Evolutionary conservation across 2,797 vertebrate genomes (phyloP).

Genomic region (Adelosebastes latens): DNA sequence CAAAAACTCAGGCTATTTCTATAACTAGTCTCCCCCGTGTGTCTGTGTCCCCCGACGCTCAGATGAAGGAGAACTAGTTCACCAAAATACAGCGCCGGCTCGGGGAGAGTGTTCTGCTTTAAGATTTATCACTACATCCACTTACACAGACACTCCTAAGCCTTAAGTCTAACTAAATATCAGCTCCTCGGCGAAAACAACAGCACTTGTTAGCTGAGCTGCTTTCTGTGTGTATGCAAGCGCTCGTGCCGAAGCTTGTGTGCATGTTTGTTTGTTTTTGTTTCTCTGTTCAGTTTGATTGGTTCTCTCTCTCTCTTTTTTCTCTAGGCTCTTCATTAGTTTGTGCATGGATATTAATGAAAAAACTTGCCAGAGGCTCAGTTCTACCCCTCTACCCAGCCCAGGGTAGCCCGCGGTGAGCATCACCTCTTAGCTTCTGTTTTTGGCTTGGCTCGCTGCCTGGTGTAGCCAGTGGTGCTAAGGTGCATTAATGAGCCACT

Average conservation of each 20-base stretch:
- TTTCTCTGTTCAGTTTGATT: constrained; percentile 20
- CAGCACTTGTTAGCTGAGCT: constrained; percentile 21
- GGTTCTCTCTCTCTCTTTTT: not conserved
- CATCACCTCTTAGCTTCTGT: constrained; percentile 47
- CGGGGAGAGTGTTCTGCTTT: constrained; percentile 25
- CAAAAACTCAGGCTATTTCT: constrained; percentile 53
- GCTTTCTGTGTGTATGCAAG: not conserved
- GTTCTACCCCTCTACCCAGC: constrained; percentile 28
- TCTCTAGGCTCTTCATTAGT: constrained; percentile 63
- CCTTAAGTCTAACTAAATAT: constrained; percentile 42
- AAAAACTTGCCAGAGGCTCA: constrained; percentile 47
- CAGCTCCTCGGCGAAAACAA: constrained; percentile 41
- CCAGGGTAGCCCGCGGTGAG: constrained; percentile 28
- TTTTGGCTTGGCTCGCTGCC: constrained; percentile 51
- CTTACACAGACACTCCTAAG: constrained; percentile 35
- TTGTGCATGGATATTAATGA: constrained; percentile 55
- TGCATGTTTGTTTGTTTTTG: not conserved
- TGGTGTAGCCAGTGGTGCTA: constrained; percentile 49
- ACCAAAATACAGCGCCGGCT: constrained; percentile 42
- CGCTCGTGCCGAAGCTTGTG: not conserved
- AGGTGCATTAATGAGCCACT: constrained; percentile 65
- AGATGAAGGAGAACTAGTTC: constrained; percentile 57
- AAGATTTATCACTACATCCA: constrained; percentile 50
- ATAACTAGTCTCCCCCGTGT: constrained; percentile 42
- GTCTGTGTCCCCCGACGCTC: constrained; percentile 41